phyloP scores from a whole-genome alignment of 1,140 invertebrate species.

The Contarinia nasturtii region DNA sequence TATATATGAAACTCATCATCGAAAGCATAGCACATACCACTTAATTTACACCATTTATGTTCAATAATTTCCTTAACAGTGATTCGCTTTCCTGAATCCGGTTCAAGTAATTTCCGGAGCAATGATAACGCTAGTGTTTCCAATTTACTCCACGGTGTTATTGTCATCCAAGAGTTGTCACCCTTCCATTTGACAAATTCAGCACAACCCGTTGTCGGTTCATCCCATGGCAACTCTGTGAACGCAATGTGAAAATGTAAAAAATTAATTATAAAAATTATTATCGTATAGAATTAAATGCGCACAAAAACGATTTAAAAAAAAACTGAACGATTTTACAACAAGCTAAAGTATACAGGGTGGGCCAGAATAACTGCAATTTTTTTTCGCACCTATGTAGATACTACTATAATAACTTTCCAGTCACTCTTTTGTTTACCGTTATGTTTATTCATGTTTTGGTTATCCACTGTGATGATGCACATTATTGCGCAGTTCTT shows the following conservation, averaged over 20 bases:
- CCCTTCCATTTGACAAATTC: constrained; percentile 64
- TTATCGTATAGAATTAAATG: no score
- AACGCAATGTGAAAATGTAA: not conserved
- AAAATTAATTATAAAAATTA: not conserved
- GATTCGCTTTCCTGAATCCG: constrained; percentile 39
- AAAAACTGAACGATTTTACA: no score
- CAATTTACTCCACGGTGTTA: constrained; percentile 67
- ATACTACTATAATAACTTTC: no score
- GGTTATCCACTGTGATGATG: no score
- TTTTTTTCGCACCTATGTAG: no score
- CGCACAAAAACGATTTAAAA: not conserved
- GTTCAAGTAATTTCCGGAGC: constrained; percentile 49
- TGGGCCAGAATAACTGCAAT: no score
- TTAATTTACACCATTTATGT: constrained; percentile 51
- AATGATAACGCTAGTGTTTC: constrained; percentile 54
- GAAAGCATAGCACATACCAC: not conserved
- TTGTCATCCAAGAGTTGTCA: constrained; percentile 34
- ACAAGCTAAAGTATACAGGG: no score
- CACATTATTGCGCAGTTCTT: no score
- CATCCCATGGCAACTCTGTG: constrained; percentile 84
- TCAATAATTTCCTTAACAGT: constrained; percentile 46
- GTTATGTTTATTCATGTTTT: no score
- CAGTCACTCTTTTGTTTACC: no score
- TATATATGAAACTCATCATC: not conserved
- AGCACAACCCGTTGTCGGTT: constrained; percentile 43